Percentiles rank a stretch among this genome's conserved stretches.
phyloP scores from a whole-genome alignment of 2,797 vertebrate genomes.

The Syncerus caffer region DNA sequence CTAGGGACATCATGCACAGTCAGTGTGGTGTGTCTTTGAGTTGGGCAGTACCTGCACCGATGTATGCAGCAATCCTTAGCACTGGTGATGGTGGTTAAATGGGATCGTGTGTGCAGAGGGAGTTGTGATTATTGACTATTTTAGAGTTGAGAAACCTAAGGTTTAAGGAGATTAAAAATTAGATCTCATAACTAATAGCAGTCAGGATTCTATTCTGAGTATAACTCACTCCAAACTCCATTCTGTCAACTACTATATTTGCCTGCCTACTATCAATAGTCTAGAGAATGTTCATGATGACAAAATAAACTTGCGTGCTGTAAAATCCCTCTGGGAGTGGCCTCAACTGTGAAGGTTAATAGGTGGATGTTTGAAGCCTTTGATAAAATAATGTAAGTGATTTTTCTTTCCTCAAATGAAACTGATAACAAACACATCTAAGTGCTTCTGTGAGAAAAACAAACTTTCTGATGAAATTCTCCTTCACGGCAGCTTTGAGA shows the following conservation, averaged over 20 bases:
- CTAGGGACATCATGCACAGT: accelerated
- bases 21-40: accelerated
- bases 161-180: neutral
- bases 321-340: neutral
- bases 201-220: no score
- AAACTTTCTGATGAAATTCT: neutral
- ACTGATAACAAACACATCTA: neutral
- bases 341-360: no score
- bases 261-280: accelerated
- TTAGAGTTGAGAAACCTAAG: neutral
- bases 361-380: neutral
- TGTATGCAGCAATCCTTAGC: neutral
- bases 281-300: accelerated
- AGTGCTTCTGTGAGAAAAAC: neutral
- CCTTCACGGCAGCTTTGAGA: neutral
- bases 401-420: neutral
- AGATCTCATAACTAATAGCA: accelerated
- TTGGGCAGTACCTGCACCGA: neutral
- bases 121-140: accelerated
- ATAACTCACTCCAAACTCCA: neutral
- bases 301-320: accelerated
- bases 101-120: accelerated
- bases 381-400: no score
- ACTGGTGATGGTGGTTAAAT: accelerated
- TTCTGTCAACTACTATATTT: neutral